These are phyloP conservation scores for Sebastolobus altivelis DNA, from an alignment of 2,797 vertebrate genomes.

Conservation along the genomic window DNA sequence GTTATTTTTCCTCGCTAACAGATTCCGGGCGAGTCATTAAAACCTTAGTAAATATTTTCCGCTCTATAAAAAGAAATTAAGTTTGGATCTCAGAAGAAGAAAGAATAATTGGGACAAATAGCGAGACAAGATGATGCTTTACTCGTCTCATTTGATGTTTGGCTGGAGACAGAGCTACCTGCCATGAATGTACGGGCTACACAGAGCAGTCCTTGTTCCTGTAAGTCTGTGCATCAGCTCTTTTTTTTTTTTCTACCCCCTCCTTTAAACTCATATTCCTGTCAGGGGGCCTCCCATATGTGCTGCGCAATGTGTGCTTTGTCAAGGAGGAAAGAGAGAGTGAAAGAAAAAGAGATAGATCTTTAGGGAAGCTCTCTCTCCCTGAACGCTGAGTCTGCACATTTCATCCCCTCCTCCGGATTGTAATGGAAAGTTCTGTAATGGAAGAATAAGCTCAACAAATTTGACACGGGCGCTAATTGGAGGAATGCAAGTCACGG, in stretches of 20 bases:
- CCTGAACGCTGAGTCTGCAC: conserved; percentile 59
- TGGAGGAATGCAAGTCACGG: conserved; percentile 54
- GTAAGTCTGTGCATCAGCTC: conserved; percentile 72
- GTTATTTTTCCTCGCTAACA: conserved; percentile 53
- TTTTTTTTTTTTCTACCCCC: conserved; percentile 55
- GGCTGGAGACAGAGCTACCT: conserved; percentile 59
- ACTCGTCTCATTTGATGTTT: conserved; percentile 59
- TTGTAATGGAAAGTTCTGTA: conserved; percentile 69
- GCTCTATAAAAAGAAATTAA: conserved; percentile 56
- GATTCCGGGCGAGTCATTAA: conserved; percentile 49
- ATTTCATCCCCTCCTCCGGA: conserved; percentile 34
- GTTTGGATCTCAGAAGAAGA: conserved; percentile 25
- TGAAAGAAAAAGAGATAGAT: conserved; percentile 54
- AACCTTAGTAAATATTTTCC: conserved; percentile 62
- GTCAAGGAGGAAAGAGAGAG: conserved; percentile 56
- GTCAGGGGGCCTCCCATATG: conserved; percentile 78
- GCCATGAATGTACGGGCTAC: conserved; percentile 58
- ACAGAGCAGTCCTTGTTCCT: conserved; percentile 82
- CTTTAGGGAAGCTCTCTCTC: conserved; percentile 41
- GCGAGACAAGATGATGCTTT: conserved; percentile 38
- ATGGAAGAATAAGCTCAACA: conserved; percentile 59
- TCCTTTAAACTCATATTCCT: conserved; percentile 76
- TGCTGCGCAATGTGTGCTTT: conserved; percentile 73
- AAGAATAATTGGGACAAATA: conserved; percentile 38
- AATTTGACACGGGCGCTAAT: conserved; percentile 62